These are phyloP conservation scores for Eurytoma californica DNA, from an alignment of 2,888 invertebrate genomes.

Conservation along the genomic window DNA sequence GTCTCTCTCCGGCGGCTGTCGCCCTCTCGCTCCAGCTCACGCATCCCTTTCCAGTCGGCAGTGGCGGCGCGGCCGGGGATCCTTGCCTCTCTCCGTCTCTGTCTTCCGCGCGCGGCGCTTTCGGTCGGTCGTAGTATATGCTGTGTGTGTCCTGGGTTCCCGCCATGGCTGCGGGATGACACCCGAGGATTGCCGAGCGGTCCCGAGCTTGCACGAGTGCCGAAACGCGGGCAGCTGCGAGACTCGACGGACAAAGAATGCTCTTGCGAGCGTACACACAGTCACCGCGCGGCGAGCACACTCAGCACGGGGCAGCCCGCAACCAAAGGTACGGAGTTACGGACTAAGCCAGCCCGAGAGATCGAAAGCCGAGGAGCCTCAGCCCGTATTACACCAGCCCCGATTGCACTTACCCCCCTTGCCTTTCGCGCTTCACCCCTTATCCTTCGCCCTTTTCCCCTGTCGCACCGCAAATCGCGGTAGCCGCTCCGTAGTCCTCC, in stretches of 20 bases:
- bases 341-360: slow-evolving; percentile 8
- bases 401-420: too few relatives aligned
- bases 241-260: slow-evolving; percentile 73
- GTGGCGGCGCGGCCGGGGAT: slow-evolving; percentile 40
- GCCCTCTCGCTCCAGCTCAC: background rate
- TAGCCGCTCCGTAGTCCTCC: too few relatives aligned
- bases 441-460: too few relatives aligned
- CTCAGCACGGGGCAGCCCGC: slow-evolving; percentile 74
- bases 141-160: slow-evolving; percentile 73
- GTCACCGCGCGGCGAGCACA: slow-evolving; percentile 74
- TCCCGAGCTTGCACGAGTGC: slow-evolving; percentile 64
- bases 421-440: too few relatives aligned
- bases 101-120: slow-evolving; percentile 55
- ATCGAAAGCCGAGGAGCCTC: background rate
- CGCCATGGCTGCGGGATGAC: slow-evolving; percentile 73
- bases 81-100: slow-evolving; percentile 38
- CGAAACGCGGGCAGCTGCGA: slow-evolving; percentile 74
- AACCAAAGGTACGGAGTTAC: slow-evolving; percentile 71
- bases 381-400: background rate
- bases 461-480: too few relatives aligned
- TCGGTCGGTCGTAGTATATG: slow-evolving; percentile 46
- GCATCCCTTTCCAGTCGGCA: background rate
- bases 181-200: slow-evolving; percentile 68
- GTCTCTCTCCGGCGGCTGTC: slow-evolving; percentile 16
- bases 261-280: slow-evolving; percentile 69